Percentiles rank a stretch among this genome's conserved stretches.
Evolutionary conservation across 2,113 vertebrate genomes (phyloP).

Genomic region (Uropsilus gracilis): DNA sequence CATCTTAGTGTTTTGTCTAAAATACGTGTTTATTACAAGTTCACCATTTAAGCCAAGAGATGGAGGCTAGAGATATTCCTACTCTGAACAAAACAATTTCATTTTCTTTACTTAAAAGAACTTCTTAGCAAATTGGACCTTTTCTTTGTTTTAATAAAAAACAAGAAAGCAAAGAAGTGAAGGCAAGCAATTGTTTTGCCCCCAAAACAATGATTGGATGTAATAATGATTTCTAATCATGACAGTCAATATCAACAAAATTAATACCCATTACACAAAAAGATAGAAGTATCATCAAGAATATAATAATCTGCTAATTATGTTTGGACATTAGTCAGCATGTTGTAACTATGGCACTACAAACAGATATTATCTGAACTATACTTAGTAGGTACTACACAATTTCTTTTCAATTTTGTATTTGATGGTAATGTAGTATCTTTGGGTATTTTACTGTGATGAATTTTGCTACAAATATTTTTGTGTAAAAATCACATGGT

Average conservation of each 20-base stretch:
- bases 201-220: too few species aligned
- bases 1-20: not conserved
- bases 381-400: not conserved
- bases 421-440: not conserved
- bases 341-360: not conserved
- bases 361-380: not conserved
- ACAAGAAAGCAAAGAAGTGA: constrained; percentile 5
- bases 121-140: not conserved
- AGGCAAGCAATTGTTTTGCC: not conserved
- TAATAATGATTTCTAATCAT: not conserved
- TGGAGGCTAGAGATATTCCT: not conserved
- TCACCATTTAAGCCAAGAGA: not conserved
- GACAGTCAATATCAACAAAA: not conserved
- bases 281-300: not conserved
- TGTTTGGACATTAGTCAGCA: not conserved
- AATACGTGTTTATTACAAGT: not conserved
- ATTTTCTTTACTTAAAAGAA: not conserved
- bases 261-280: not conserved
- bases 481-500: not conserved
- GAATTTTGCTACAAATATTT: not conserved
- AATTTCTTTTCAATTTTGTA: not conserved
- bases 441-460: not conserved
- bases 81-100: not conserved
- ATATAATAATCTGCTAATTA: not conserved
- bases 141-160: not conserved